Conservation (phyloP, 1,140 invertebrate genomes). For the Akabosia matsudoensis region DNA sequence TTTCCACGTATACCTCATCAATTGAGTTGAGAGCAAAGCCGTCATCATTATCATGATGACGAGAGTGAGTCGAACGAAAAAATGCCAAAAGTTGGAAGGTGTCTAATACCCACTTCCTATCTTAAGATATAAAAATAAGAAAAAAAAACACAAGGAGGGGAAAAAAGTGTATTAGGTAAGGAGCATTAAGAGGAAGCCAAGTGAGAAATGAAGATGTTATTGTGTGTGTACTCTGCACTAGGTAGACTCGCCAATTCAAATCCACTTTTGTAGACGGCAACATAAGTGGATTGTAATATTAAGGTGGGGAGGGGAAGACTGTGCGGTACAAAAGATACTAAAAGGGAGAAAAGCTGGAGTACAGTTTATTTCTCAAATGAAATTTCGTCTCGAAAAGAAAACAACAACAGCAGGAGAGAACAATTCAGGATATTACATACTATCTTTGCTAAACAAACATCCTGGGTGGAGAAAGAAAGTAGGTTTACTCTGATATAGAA, state of each 20-base stretch:
- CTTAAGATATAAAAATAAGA: too few species aligned
- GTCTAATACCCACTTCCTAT: constrained; percentile 12
- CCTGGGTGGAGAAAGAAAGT: too few species aligned
- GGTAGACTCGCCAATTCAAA: neutral
- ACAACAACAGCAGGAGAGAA: neutral
- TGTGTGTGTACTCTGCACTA: too few species aligned
- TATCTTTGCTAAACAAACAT: too few species aligned
- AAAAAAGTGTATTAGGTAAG: neutral
- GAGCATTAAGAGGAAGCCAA: neutral
- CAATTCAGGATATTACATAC: too few species aligned
- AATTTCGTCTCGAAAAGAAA: too few species aligned
- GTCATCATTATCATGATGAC: neutral
- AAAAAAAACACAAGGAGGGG: neutral
- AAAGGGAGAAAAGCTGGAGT: neutral
- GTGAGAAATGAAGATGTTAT: constrained; percentile 19
- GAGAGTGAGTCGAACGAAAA: neutral
- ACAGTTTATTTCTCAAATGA: too few species aligned
- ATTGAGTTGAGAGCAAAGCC: neutral
- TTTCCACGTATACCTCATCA: neutral
- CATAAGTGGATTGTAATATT: constrained; percentile 16
- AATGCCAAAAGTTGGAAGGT: constrained; percentile 12
- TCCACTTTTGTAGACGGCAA: neutral
- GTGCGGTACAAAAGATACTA: neutral
- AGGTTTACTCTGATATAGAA: too few species aligned
- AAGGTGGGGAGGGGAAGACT: neutral